phyloP scores from a whole-genome alignment of 2,797 vertebrate genomes.

The Gastrophryne carolinensis region DNA sequence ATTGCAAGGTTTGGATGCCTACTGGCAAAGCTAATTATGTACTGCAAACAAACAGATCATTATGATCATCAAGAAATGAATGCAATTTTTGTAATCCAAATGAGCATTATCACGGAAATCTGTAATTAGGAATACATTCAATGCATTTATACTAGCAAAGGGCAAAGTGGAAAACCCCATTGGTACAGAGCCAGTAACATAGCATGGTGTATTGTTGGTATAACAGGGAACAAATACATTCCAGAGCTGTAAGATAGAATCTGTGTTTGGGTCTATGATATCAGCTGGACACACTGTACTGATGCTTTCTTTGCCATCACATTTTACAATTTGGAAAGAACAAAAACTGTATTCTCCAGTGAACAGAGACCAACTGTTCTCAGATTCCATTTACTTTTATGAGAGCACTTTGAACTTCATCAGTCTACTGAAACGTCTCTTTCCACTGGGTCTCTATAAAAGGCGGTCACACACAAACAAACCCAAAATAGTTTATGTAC shows the following conservation, averaged over 20 bases:
- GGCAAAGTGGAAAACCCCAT: not conserved
- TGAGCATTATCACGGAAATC: too few relatives aligned
- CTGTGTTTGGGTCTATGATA: slow-evolving; percentile 36
- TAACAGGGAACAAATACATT: slow-evolving; percentile 35
- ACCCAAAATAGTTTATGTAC: slow-evolving; percentile 8
- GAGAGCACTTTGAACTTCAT: slow-evolving; percentile 38
- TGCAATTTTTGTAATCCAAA: too few relatives aligned
- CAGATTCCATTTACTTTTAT: slow-evolving; percentile 27
- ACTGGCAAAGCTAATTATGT: too few relatives aligned
- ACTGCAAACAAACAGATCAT: too few relatives aligned
- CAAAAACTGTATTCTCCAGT: slow-evolving; percentile 42
- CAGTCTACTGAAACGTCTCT: slow-evolving; percentile 23
- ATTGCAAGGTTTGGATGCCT: too few relatives aligned
- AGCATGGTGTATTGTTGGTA: not conserved
- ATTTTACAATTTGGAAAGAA: slow-evolving; percentile 31
- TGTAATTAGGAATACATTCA: too few relatives aligned
- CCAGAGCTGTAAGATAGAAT: slow-evolving; percentile 41
- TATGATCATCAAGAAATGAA: too few relatives aligned
- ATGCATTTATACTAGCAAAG: not conserved
- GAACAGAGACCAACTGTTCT: slow-evolving; percentile 46
- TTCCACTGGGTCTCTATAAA: slow-evolving; percentile 1
- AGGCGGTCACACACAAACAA: not conserved
- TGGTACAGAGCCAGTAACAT: not conserved
- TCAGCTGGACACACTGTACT: slow-evolving; percentile 24
- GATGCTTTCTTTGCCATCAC: slow-evolving; percentile 23